A percentile compares a stretch with the other conserved stretches of the same genome.
Conservation (phyloP, 2,888 invertebrate species). For the Coelopa pilipes region DNA sequence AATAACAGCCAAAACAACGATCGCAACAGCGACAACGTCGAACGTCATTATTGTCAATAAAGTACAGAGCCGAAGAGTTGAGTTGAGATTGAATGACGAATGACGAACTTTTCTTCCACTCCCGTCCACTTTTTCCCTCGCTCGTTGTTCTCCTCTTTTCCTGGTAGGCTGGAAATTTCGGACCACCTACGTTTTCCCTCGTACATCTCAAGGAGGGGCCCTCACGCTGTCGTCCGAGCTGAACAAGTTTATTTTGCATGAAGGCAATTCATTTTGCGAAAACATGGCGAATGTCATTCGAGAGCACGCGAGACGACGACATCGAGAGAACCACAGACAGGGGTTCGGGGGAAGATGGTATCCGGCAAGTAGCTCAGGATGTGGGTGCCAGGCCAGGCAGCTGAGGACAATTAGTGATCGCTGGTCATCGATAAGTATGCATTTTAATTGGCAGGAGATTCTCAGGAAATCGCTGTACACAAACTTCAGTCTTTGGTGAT, state of each 20-base stretch:
- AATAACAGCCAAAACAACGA: constrained; percentile 33
- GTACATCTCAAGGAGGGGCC: not conserved
- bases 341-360: too few relatives aligned
- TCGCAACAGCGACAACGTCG: constrained; percentile 3
- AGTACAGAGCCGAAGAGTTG: constrained; percentile 1
- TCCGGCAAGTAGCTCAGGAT: too few relatives aligned
- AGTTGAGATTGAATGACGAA: constrained; percentile 9
- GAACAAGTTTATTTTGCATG: constrained; percentile 16
- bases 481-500: too few relatives aligned
- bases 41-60: constrained; percentile 25
- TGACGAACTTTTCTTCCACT: not conserved
- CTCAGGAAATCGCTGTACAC: too few relatives aligned
- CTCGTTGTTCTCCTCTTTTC: too few relatives aligned
- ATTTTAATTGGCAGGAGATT: too few relatives aligned
- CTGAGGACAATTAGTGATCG: too few relatives aligned
- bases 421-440: too few relatives aligned
- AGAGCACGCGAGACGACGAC: not conserved
- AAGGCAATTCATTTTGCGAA: constrained; percentile 13
- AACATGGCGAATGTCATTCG: constrained; percentile 9
- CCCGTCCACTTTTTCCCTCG: not conserved
- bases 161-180: not conserved
- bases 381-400: too few relatives aligned
- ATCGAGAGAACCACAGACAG: not conserved
- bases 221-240: not conserved
- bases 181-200: constrained; percentile 27